These are phyloP conservation scores for Alouatta palliata DNA, from an alignment of 2,113 vertebrate species.

Conservation along the genomic window DNA sequence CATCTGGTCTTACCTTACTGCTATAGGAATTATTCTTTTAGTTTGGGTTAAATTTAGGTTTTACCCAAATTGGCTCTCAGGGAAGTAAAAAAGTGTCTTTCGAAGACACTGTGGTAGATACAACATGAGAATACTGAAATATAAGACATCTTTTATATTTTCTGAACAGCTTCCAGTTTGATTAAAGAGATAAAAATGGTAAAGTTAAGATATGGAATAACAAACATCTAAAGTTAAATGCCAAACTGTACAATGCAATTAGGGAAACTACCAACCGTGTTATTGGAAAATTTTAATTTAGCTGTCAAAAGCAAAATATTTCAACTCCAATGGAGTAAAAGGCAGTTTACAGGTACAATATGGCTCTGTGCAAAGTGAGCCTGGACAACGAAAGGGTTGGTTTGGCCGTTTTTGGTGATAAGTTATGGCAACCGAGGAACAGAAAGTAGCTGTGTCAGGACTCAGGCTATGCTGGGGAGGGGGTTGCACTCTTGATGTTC, in stretches of 20 bases:
- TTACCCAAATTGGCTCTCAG: background rate
- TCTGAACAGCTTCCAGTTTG: background rate
- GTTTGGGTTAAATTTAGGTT: conserved; percentile 10
- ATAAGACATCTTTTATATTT: background rate
- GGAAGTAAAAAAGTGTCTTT: background rate
- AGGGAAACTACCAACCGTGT: background rate
- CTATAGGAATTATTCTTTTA: background rate
- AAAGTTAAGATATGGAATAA: conserved; percentile 6
- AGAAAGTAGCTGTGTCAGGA: background rate
- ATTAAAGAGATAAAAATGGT: background rate
- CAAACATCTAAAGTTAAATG: conserved; percentile 12
- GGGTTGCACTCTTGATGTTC: background rate
- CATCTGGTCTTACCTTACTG: background rate
- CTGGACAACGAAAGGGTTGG: background rate
- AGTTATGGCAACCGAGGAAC: background rate
- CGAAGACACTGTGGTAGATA: background rate
- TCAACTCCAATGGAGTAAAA: background rate
- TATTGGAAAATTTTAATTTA: conserved; percentile 6
- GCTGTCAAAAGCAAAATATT: background rate
- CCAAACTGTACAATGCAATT: background rate
- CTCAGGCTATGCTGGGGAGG: background rate
- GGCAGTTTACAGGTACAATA: background rate
- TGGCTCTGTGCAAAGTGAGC: background rate
- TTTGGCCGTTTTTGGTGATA: background rate
- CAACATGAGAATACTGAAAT: background rate